Evolutionary conservation across 2,113 vertebrate genomes (phyloP).

Genomic region (Chloropsis hardwickii): DNA sequence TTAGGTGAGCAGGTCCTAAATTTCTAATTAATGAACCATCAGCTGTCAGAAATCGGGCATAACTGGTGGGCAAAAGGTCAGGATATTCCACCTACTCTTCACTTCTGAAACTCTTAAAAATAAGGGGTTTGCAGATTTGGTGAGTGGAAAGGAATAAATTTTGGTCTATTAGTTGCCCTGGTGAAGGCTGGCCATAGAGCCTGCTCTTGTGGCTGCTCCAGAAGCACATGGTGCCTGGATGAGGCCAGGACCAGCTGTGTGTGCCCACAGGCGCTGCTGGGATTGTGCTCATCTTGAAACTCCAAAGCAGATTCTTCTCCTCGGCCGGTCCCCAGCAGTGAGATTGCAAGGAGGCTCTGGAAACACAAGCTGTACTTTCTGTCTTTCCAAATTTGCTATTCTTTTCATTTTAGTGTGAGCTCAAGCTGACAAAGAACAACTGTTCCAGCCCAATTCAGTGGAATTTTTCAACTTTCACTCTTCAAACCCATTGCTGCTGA

Average conservation of each 20-base stretch:
- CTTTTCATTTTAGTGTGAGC: neutral
- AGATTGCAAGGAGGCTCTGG: neutral
- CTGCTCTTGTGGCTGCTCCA: neutral
- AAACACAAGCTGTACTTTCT: neutral
- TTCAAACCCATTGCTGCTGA: neutral
- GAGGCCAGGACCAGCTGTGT: neutral
- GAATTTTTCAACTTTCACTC: neutral
- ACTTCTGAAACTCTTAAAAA: neutral
- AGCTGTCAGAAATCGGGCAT: neutral
- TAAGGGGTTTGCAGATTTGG: neutral
- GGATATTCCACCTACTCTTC: neutral
- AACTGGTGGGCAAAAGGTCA: neutral
- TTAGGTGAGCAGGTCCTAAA: neutral
- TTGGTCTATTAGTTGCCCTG: neutral
- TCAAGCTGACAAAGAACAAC: neutral
- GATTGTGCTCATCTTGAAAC: neutral
- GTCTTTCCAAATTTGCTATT: neutral
- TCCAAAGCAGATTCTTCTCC: neutral
- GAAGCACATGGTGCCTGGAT: neutral
- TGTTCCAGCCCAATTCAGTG: neutral
- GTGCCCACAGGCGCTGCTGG: neutral
- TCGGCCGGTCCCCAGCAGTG: accelerated
- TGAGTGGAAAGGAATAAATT: neutral
- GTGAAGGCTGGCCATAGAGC: neutral
- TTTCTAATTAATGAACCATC: neutral